phyloP scores from a whole-genome alignment of 2,888 invertebrate genomes.

The Elysia crispata region DNA sequence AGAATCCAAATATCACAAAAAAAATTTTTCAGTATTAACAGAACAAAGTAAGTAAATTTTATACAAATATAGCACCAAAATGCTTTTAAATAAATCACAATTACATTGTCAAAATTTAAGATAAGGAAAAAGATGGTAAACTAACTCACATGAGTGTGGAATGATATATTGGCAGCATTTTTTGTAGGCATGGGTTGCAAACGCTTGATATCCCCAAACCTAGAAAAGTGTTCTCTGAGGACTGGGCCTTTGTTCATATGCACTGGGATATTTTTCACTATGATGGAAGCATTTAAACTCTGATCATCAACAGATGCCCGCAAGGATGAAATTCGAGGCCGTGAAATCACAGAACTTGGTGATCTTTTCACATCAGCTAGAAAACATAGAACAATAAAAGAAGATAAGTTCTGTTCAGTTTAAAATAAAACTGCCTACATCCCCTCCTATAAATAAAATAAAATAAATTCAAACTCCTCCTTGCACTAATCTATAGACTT shows the following conservation, averaged over 20 bases:
- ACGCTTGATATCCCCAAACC: conserved; percentile 85
- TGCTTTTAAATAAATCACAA: too few relatives aligned
- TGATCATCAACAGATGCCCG: conserved; percentile 56
- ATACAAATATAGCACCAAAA: too few relatives aligned
- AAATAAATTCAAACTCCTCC: too few relatives aligned
- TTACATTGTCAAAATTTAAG: not conserved
- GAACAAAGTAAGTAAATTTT: too few relatives aligned
- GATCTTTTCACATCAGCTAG: too few relatives aligned
- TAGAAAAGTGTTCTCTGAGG: conserved; percentile 78
- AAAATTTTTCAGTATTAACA: too few relatives aligned
- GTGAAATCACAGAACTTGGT: conserved; percentile 45
- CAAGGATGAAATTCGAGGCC: not conserved
- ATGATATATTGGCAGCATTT: conserved; percentile 84
- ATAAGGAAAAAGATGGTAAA: not conserved
- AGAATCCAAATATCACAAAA: too few relatives aligned
- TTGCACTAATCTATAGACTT: too few relatives aligned
- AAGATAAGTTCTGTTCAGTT: too few relatives aligned
- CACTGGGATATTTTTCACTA: conserved; percentile 73
- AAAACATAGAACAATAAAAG: too few relatives aligned
- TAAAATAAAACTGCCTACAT: not conserved
- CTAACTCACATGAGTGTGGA: conserved; percentile 75
- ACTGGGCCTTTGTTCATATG: conserved; percentile 68
- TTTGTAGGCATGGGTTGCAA: conserved; percentile 83
- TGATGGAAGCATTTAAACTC: conserved; percentile 64
- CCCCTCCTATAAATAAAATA: too few relatives aligned